Evolutionary conservation across 2,888 invertebrate genomes (phyloP).

Genomic region (Diarsia dahlii): DNA sequence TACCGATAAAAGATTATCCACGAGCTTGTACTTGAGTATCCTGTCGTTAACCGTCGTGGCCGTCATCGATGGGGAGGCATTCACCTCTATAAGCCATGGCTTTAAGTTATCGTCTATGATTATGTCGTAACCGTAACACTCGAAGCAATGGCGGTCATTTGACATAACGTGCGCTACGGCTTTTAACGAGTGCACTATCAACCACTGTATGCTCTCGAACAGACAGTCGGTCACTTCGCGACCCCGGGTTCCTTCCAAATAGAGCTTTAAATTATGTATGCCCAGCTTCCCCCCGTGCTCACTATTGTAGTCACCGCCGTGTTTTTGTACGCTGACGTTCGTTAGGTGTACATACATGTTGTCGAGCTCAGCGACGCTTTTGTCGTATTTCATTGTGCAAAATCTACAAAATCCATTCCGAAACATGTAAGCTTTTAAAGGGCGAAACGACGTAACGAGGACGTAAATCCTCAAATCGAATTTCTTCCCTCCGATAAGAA

Average conservation of each 20-base stretch:
- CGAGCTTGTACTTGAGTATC: conserved; percentile 97
- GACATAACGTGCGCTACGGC: conserved; percentile 97
- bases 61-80: conserved; percentile 97
- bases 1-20: conserved; percentile 97
- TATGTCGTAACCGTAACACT: conserved; percentile 98
- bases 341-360: conserved; percentile 98
- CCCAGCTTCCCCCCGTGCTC: conserved; percentile 98
- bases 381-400: conserved; percentile 98
- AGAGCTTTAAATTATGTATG: conserved; percentile 96
- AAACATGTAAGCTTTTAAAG: conserved; percentile 97
- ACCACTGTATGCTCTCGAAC: conserved; percentile 96
- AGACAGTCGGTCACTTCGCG: conserved; percentile 95
- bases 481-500: conserved; percentile 98
- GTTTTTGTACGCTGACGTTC: conserved; percentile 98
- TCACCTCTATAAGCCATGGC: conserved; percentile 98
- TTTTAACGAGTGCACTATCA: conserved; percentile 97
- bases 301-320: conserved; percentile 97
- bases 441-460: conserved; percentile 97
- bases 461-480: conserved; percentile 98
- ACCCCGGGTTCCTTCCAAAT: conserved; percentile 97
- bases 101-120: conserved; percentile 98
- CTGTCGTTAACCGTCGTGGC: conserved; percentile 98
- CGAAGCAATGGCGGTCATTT: conserved; percentile 97
- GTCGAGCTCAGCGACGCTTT: conserved; percentile 95
- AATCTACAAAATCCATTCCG: conserved; percentile 98